phyloP scores from a whole-genome alignment of 2,797 vertebrate genomes.

The Arremon brunneinucha region DNA sequence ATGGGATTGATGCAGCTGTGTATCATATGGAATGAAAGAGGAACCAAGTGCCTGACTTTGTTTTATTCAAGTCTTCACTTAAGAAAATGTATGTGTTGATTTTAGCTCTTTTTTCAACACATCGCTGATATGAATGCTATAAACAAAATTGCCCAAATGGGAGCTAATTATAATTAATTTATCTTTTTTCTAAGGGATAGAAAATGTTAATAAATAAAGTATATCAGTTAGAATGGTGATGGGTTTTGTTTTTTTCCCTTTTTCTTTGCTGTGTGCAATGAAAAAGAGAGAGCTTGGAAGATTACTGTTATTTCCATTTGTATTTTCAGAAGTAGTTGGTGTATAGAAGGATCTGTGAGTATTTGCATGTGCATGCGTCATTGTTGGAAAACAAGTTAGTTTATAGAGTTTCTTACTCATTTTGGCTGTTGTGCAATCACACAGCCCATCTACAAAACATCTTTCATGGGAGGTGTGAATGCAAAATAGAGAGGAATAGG shows the following conservation, averaged over 20 bases:
- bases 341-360: not conserved
- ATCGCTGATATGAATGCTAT: not conserved
- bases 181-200: not conserved
- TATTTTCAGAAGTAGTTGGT: not conserved
- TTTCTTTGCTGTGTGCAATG: not conserved
- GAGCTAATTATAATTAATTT: conserved; percentile 12
- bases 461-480: not conserved
- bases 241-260: not conserved
- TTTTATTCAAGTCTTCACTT: conserved; percentile 14
- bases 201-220: not conserved
- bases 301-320: conserved; percentile 6
- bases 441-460: not conserved
- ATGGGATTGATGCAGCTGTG: conserved; percentile 24
- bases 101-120: not conserved
- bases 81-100: conserved; percentile 28
- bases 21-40: conserved; percentile 57
- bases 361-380: not conserved
- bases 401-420: not conserved
- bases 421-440: not conserved
- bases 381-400: not conserved
- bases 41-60: conserved; percentile 9
- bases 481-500: not conserved
- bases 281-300: not conserved
- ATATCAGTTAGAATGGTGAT: not conserved
- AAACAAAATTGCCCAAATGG: not conserved